Base-by-base conservation (phyloP, 2,113 vertebrate species). In the Calcarius ornatus region DNA sequence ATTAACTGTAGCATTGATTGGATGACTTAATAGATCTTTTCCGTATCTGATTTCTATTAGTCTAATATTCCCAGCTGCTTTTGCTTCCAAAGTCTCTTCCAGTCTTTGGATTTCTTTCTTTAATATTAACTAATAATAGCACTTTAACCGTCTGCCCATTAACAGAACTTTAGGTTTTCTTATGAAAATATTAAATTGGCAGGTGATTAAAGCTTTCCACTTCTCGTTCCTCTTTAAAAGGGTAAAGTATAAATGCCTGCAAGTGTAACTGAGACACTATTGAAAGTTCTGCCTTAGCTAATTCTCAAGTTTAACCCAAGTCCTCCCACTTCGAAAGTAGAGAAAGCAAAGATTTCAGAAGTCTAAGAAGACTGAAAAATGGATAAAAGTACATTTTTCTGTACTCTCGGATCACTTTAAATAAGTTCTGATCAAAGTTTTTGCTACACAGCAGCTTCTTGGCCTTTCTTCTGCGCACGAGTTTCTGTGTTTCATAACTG, bases 141-240 rank as follows among this genome's bases (percentile, higher is more conserved):
- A 60, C 11, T 88, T 89, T 94, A 93, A 83, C 68, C 1, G 0
- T 60, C 68, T 65, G 17, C 33, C 63, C 43, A 64, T 92, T 95
- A 89, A 88, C 20, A 63, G 31, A 92, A 84, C 9, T 78, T 92
- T 22, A 64, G 12, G 28, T 61, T 95, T 90, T 88, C 65, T 84
- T 79, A 83, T 85, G 81, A 93, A 95, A 96, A 91, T 91, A 95
- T 71, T 94, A 95, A 88, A 86, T 65, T 94, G 94, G 80, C 90
- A 92, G 48, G 23, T 50, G 51, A 95, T 95, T 92, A 96, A 96
- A 88, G 86, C 65, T 92, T 95, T 93, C 57, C 5, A 12, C 27
- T 86, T 79, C 73, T 73, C 3, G 0, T 76, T 88, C 20, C 43
- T 84, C 31, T 81, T 81, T 86, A 90, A 93, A 90, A 81, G 15